phyloP scores from a whole-genome alignment of 1,140 invertebrate genomes.

The Ceratina japonica region DNA sequence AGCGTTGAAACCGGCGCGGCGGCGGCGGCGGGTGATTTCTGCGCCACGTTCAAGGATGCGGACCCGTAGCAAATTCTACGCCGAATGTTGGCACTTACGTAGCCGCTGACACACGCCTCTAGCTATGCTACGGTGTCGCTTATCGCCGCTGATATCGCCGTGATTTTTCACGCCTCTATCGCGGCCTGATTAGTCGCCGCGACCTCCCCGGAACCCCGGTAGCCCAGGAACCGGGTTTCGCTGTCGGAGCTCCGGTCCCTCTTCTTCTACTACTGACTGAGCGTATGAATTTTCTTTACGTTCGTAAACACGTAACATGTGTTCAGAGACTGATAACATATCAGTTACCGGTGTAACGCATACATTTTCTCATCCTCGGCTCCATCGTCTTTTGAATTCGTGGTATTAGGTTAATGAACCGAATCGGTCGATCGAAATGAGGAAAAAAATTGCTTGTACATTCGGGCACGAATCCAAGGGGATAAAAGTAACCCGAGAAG shows the following conservation, averaged over 20 bases:
- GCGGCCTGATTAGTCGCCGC: conserved; percentile 12
- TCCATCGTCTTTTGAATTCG: no score
- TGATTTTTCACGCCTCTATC: conserved; percentile 13
- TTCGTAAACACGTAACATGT: no score
- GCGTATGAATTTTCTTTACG: background rate
- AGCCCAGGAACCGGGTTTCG: background rate
- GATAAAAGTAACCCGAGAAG: no score
- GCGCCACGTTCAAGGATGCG: conserved; percentile 59
- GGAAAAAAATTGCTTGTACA: no score
- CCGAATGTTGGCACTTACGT: conserved; percentile 30
- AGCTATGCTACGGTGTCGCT: background rate
- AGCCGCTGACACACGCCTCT: background rate
- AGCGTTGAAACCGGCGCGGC: conserved; percentile 27
- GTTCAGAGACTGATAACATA: no score
- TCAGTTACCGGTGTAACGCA: no score
- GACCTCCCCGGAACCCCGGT: background rate
- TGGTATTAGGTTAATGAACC: no score
- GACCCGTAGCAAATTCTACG: conserved; percentile 38
- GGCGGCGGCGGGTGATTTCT: conserved; percentile 46
- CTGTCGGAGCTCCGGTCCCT: background rate
- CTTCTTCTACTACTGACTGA: background rate
- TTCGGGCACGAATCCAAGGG: no score
- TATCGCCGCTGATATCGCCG: conserved; percentile 30
- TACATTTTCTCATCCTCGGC: no score
- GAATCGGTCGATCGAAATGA: no score